Percentiles rank a stretch among this genome's conserved stretches.
phyloP scores from a whole-genome alignment of 2,113 vertebrate species.

The Sisor rabdophorus region DNA sequence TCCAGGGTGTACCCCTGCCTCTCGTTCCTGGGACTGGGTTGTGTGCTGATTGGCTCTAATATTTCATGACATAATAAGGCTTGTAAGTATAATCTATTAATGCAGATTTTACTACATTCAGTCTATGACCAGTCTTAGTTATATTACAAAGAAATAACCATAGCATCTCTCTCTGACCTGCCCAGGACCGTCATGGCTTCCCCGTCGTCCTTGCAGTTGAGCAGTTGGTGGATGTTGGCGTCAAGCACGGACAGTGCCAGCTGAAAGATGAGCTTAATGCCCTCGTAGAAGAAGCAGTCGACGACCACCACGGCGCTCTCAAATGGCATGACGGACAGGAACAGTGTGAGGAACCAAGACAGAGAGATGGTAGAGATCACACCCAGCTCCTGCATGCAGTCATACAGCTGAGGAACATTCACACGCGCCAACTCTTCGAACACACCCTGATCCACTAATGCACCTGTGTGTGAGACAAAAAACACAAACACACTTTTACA shows the following conservation, averaged over 20 bases:
- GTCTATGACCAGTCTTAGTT: too few relatives aligned
- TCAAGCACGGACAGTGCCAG: conserved; percentile 91
- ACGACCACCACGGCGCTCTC: conserved; percentile 97
- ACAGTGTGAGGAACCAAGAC: conserved; percentile 98
- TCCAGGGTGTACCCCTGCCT: too few relatives aligned
- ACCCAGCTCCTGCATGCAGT: conserved; percentile 97
- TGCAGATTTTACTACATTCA: too few relatives aligned
- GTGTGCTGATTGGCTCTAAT: too few relatives aligned
- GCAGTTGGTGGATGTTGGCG: conserved; percentile 90
- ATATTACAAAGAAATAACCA: too few relatives aligned
- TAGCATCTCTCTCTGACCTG: conserved; percentile 68
- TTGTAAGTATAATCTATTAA: too few relatives aligned
- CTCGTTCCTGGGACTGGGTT: too few relatives aligned
- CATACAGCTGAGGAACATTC: conserved; percentile 92
- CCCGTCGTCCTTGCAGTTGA: conserved; percentile 95
- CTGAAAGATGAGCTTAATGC: conserved; percentile 99
- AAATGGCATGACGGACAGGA: conserved; percentile 97
- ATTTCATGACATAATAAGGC: too few relatives aligned
- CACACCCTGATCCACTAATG: conserved; percentile 94
- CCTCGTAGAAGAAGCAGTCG: conserved; percentile 98
- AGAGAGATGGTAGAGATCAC: conserved; percentile 98
- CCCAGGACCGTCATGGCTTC: conserved; percentile 98
- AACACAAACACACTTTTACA: not conserved
- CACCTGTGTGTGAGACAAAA: conserved; percentile 69
- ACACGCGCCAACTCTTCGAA: conserved; percentile 94